phyloP scores from a whole-genome alignment of 1,140 invertebrate genomes.

The Drosophila jambulina region DNA sequence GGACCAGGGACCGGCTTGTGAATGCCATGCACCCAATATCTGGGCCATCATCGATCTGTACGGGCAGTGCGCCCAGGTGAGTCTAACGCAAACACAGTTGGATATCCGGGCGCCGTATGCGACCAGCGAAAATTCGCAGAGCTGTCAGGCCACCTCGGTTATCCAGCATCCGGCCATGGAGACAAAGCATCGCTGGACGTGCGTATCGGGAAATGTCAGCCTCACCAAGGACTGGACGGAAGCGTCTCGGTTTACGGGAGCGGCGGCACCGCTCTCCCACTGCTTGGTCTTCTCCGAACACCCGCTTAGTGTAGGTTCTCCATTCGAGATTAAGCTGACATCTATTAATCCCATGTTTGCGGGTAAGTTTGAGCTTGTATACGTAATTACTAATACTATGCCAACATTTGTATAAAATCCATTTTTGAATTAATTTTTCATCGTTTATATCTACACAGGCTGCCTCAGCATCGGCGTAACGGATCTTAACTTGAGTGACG shows the following conservation, averaged over 20 bases:
- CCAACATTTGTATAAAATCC: neutral
- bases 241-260: slow-evolving; percentile 71
- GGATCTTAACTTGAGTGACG: slow-evolving; percentile 80
- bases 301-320: slow-evolving; percentile 76
- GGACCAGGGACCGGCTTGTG: slow-evolving; percentile 95
- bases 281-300: slow-evolving; percentile 84
- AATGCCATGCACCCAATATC: slow-evolving; percentile 92
- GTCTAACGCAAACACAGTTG: slow-evolving; percentile 84
- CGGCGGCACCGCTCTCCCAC: slow-evolving; percentile 70
- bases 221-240: slow-evolving; percentile 83
- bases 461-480: slow-evolving; percentile 82
- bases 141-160: slow-evolving; percentile 82
- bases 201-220: slow-evolving; percentile 78
- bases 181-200: slow-evolving; percentile 83
- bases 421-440: neutral
- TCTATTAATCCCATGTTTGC: slow-evolving; percentile 82
- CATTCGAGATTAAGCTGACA: slow-evolving; percentile 81
- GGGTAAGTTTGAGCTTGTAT: slow-evolving; percentile 41
- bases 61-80: slow-evolving; percentile 96
- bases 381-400: neutral
- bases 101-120: slow-evolving; percentile 83
- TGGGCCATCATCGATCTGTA: slow-evolving; percentile 98
- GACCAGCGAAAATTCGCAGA: slow-evolving; percentile 85
- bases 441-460: slow-evolving; percentile 28
- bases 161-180: slow-evolving; percentile 79